Evolutionary conservation across 2,113 vertebrate genomes (phyloP).

Genomic region (Terrapene triunguis): DNA sequence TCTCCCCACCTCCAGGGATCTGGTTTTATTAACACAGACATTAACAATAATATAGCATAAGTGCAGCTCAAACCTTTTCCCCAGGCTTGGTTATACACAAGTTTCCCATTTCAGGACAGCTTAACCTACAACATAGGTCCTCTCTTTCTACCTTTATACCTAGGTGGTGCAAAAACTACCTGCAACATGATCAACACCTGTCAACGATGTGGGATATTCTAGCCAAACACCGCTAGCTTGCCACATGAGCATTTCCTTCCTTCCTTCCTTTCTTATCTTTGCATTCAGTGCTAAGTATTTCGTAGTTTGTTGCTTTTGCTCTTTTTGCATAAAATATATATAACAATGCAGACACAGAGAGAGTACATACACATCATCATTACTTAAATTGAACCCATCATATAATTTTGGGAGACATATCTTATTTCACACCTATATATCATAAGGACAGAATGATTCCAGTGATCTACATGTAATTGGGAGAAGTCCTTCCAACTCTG

Average conservation of each 20-base stretch:
- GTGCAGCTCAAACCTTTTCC: neutral
- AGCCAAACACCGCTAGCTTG: neutral
- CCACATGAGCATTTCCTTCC: neutral
- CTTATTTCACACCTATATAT: neutral
- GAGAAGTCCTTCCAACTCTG: neutral
- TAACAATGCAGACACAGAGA: neutral
- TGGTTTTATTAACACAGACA: neutral
- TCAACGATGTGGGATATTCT: neutral
- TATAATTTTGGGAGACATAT: neutral
- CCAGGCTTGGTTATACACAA: neutral
- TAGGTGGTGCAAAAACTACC: neutral
- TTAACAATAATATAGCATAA: neutral
- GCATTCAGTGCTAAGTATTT: neutral
- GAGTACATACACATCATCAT: neutral
- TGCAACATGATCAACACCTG: neutral
- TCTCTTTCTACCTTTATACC: neutral
- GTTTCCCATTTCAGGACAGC: neutral
- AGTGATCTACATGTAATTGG: neutral
- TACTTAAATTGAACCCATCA: rapidly evolving
- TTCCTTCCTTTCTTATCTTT: neutral
- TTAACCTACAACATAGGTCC: neutral
- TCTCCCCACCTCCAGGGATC: neutral
- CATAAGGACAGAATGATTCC: neutral
- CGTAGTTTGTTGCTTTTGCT: neutral
- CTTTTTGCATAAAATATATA: neutral